Percentiles rank a stretch among this genome's conserved stretches.
Conservation (phyloP, 2,113 vertebrate genomes). For the Silurus glanis region DNA sequence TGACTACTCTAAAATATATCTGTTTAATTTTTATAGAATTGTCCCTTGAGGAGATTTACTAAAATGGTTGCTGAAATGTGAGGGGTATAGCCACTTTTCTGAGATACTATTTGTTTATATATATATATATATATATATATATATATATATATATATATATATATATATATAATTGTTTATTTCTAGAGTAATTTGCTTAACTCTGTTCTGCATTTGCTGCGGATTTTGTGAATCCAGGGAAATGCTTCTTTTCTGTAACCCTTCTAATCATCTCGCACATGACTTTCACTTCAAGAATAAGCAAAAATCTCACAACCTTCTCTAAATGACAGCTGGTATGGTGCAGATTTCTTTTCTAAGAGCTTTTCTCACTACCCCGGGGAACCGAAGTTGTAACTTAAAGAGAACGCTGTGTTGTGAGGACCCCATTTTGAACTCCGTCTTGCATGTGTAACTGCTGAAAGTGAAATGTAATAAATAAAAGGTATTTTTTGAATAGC, state of each 20-base stretch:
- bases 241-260: not conserved
- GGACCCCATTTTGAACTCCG: not conserved
- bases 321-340: constrained; percentile 32
- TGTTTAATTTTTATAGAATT: too few relatives aligned
- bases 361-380: not conserved
- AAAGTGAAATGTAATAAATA: not conserved
- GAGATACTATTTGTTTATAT: too few relatives aligned
- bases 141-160: too few relatives aligned
- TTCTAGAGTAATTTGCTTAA: not conserved
- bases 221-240: not conserved
- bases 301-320: constrained; percentile 22
- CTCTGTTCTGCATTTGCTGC: too few relatives aligned
- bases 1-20: too few relatives aligned
- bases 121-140: too few relatives aligned
- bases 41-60: too few relatives aligned
- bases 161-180: too few relatives aligned
- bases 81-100: too few relatives aligned
- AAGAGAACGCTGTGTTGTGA: not conserved
- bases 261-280: not conserved
- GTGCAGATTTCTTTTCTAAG: not conserved
- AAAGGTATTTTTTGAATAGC: not conserved
- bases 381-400: not conserved
- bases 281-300: not conserved
- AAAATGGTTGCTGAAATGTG: too few relatives aligned
- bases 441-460: not conserved